Percentiles rank a stretch among this genome's conserved stretches.
phyloP scores from a whole-genome alignment of 2,797 vertebrate species.

The Acanthurus lineatus region DNA sequence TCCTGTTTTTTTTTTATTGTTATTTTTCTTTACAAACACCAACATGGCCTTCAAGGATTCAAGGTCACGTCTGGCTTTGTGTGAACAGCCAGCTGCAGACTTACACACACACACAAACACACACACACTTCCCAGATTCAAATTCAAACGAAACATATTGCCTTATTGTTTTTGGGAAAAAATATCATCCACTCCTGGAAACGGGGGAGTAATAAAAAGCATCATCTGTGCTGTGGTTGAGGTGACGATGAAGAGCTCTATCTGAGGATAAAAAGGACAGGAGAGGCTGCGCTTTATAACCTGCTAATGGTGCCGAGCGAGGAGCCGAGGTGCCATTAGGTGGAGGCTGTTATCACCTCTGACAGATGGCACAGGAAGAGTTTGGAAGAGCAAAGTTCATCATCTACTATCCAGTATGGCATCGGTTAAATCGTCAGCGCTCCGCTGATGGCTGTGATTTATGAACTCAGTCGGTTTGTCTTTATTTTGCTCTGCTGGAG shows the following conservation, averaged over 20 bases:
- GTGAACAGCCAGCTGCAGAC: too few species aligned
- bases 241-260: constrained; percentile 70
- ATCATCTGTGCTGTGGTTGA: constrained; percentile 61
- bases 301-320: constrained; percentile 71
- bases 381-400: constrained; percentile 15
- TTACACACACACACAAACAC: too few species aligned
- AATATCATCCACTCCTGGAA: constrained; percentile 72
- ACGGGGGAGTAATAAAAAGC: constrained; percentile 65
- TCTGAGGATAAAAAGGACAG: constrained; percentile 48
- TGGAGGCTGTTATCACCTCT: constrained; percentile 68
- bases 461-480: too few species aligned
- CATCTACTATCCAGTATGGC: constrained; percentile 18
- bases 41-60: constrained; percentile 17
- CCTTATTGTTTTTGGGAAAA: constrained; percentile 55
- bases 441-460: neutral
- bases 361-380: constrained; percentile 76
- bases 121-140: too few species aligned
- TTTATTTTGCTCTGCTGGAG: neutral
- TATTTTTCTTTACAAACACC: too few species aligned
- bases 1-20: too few species aligned
- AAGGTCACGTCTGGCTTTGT: neutral
- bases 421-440: constrained; percentile 26
- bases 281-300: constrained; percentile 69
- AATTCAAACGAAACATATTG: too few species aligned
- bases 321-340: constrained; percentile 61